Conservation (phyloP, 2,797 vertebrate species). For the Liparis tanakae region DNA sequence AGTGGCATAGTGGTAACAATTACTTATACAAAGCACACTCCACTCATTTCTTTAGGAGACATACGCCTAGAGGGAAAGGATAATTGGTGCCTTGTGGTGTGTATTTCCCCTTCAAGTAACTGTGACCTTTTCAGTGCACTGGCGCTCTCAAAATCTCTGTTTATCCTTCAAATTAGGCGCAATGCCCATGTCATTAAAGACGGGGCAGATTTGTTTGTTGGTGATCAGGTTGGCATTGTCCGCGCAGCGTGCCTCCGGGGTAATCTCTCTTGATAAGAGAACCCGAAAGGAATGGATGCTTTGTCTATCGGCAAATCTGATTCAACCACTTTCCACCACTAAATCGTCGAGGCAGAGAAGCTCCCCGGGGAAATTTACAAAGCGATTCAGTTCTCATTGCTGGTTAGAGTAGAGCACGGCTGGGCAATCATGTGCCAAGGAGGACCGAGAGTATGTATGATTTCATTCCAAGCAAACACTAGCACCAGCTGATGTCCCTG, state of each 20-base stretch:
- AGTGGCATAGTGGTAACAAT: conserved; percentile 39
- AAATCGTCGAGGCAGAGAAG: conserved; percentile 75
- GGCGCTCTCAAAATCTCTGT: conserved; percentile 67
- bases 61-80: conserved; percentile 44
- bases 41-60: conserved; percentile 65
- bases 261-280: conserved; percentile 79
- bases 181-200: conserved; percentile 74
- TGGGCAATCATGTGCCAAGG: conserved; percentile 70
- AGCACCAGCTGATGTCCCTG: conserved; percentile 67
- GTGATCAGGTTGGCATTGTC: conserved; percentile 78
- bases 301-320: conserved; percentile 80
- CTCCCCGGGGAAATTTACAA: conserved; percentile 80
- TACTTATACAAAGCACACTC: conserved; percentile 43
- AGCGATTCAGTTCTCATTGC: conserved; percentile 77
- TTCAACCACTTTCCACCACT: conserved; percentile 79
- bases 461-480: conserved; percentile 71
- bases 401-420: conserved; percentile 73
- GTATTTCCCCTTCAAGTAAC: conserved; percentile 62
- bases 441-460: conserved; percentile 65
- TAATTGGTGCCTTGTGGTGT: conserved; percentile 63
- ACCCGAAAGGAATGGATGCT: conserved; percentile 71
- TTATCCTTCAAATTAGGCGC: conserved; percentile 70
- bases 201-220: conserved; percentile 76
- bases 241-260: conserved; percentile 56
- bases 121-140: conserved; percentile 75